phyloP scores from a whole-genome alignment of 2,888 invertebrate species.

The Epistrophe grossulariae region DNA sequence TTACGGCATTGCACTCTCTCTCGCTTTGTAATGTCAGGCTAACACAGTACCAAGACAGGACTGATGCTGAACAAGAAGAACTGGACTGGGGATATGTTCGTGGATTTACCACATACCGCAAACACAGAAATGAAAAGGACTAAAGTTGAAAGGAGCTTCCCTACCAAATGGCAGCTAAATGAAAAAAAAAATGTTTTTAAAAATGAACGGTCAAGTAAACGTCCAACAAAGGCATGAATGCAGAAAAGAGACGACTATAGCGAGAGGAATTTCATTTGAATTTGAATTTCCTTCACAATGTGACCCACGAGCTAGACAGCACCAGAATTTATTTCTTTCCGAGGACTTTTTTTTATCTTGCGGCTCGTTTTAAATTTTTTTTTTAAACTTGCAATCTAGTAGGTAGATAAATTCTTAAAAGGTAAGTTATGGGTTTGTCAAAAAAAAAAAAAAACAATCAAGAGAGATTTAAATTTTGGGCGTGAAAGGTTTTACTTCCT shows the following conservation, averaged over 20 bases:
- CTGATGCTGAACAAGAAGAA: conserved; percentile 11
- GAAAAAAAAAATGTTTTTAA: conserved; percentile 2
- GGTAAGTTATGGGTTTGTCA: neutral
- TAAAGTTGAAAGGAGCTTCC: conserved; percentile 14
- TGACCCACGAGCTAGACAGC: conserved; percentile 39
- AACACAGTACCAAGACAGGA: neutral
- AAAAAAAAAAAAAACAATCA: neutral
- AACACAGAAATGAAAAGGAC: conserved; percentile 56
- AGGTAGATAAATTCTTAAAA: neutral
- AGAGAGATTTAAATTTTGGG: too few relatives aligned
- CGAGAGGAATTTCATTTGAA: conserved; percentile 73
- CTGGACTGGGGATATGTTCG: conserved; percentile 39
- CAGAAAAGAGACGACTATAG: conserved; percentile 34
- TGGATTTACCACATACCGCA: conserved; percentile 61
- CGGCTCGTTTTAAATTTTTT: conserved; percentile 22
- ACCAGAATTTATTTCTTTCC: conserved; percentile 63
- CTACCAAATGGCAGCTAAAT: conserved; percentile 41
- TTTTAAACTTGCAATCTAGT: neutral
- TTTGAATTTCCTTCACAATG: conserved; percentile 71
- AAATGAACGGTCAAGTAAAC: conserved; percentile 31
- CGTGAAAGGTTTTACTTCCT: too few relatives aligned
- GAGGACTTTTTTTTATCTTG: conserved; percentile 63
- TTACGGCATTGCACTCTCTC: conserved; percentile 42
- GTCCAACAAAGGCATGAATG: conserved; percentile 30
- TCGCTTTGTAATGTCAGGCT: conserved; percentile 11